Conservation (phyloP, 64 coral and sea anemone species). For the Dendronephthya gigantea region DNA sequence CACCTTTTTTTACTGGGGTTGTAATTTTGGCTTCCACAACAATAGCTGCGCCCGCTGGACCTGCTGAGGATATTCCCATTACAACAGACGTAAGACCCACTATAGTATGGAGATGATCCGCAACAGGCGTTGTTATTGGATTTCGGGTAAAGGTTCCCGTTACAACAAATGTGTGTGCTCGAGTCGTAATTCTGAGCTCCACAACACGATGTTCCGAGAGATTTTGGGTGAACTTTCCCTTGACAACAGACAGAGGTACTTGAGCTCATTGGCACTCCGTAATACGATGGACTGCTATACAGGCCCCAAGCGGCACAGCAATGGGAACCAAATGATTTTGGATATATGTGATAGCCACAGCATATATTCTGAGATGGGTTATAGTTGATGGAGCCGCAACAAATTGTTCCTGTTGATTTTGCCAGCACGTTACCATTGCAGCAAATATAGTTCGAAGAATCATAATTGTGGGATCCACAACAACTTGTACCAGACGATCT, state of each 20-base stretch:
- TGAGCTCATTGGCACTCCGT: neutral
- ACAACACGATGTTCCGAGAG: neutral
- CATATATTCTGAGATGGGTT: neutral
- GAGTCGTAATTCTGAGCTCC: neutral
- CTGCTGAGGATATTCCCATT: neutral
- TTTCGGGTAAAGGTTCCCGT: neutral
- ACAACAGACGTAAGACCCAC: neutral
- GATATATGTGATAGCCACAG: neutral
- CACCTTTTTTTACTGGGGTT: neutral
- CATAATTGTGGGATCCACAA: slow-evolving; percentile 1
- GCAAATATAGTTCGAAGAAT: neutral
- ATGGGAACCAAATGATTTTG: neutral
- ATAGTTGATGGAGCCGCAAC: neutral
- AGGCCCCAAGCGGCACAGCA: neutral
- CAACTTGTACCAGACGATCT: neutral
- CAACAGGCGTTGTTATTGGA: neutral
- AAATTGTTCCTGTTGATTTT: neutral
- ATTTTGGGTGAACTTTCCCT: neutral
- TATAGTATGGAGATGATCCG: neutral
- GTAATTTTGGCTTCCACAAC: neutral
- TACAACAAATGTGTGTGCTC: neutral
- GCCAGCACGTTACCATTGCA: neutral
- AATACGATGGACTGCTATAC: neutral
- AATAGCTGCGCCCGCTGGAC: neutral
- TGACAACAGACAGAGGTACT: neutral